Percentiles rank a stretch among this genome's conserved stretches.
phyloP scores from a whole-genome alignment of 23 tunicate species.

The Trididemnum miniatum region DNA sequence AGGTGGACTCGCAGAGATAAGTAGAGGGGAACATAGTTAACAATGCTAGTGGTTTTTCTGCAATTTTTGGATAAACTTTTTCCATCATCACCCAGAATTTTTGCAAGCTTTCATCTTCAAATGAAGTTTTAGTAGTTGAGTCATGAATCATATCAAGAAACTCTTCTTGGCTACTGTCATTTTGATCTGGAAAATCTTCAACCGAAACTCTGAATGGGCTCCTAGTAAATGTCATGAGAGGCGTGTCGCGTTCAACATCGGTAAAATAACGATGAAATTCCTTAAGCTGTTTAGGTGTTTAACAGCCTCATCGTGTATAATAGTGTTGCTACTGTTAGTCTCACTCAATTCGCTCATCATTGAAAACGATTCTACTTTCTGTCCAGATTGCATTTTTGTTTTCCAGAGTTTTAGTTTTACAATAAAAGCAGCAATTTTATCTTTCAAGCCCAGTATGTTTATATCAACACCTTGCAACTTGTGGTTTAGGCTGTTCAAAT shows the following conservation, averaged over 20 bases:
- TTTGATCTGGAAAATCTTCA: conserved; percentile 33
- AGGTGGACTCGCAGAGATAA: conserved; percentile 23
- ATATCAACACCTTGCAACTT: conserved; percentile 51
- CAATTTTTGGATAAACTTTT: conserved; percentile 51
- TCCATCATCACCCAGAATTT: conserved; percentile 40
- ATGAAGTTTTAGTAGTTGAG: conserved; percentile 52
- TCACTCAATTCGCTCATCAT: conserved; percentile 33
- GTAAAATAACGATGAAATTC: conserved; percentile 67
- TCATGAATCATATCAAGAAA: conserved; percentile 36
- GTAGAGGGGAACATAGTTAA: conserved; percentile 39
- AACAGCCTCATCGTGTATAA: conserved; percentile 34
- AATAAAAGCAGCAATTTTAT: conserved; percentile 38
- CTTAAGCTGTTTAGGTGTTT: conserved; percentile 38
- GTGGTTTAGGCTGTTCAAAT: conserved; percentile 50
- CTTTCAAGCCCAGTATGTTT: conserved; percentile 25
- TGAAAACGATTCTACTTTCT: conserved; percentile 32
- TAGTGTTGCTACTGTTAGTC: conserved; percentile 30
- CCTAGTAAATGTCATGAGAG: conserved; percentile 38
- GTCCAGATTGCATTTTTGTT: conserved; percentile 36
- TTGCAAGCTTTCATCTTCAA: conserved; percentile 31
- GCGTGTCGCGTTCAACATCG: conserved; percentile 49
- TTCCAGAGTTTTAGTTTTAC: conserved; percentile 33
- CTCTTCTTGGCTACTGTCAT: conserved; percentile 17
- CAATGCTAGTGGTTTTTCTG: conserved; percentile 45
- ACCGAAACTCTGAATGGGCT: conserved; percentile 60